These are phyloP conservation scores for Paracentrotus lividus DNA, from an alignment of 53 echinoderm and acorn worm genomes.

Conservation along the genomic window DNA sequence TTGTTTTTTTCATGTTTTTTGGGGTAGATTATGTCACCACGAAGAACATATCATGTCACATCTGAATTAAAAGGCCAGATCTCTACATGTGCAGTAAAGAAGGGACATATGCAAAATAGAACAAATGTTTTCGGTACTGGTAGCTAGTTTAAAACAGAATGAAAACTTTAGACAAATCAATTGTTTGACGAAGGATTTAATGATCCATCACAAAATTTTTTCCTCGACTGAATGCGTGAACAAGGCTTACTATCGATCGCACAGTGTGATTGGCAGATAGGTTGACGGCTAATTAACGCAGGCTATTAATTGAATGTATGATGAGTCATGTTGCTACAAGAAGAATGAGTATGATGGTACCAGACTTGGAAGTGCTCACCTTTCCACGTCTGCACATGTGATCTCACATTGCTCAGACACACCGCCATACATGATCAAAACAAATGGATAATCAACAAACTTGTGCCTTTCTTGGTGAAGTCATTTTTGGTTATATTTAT, in stretches of 20 bases:
- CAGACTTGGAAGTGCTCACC: neutral
- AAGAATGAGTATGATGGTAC: neutral
- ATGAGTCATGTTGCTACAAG: conserved; percentile 6
- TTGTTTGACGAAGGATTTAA: neutral
- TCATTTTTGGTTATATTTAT: too few species aligned
- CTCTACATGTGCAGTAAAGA: neutral
- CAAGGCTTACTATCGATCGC: conserved; percentile 28
- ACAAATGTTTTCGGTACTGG: neutral
- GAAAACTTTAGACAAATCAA: neutral
- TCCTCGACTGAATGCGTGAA: neutral
- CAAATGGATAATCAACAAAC: too few species aligned
- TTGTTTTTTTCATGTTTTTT: neutral
- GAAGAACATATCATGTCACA: neutral
- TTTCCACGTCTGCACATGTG: conserved; percentile 11
- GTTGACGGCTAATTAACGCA: conserved; percentile 36
- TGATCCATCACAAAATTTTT: neutral
- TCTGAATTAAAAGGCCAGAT: neutral
- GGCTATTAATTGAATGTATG: conserved; percentile 24
- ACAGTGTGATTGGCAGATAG: conserved; percentile 37
- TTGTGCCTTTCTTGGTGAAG: too few species aligned
- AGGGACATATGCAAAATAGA: neutral
- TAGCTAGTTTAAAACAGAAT: neutral
- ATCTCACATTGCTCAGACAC: too few species aligned
- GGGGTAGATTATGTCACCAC: neutral
- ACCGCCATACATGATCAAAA: too few species aligned